Evolutionary conservation across 2,888 invertebrate genomes (phyloP), one percentile per base, ranked within the genome.

Genomic region (Amphiduros pacificus): DNA sequence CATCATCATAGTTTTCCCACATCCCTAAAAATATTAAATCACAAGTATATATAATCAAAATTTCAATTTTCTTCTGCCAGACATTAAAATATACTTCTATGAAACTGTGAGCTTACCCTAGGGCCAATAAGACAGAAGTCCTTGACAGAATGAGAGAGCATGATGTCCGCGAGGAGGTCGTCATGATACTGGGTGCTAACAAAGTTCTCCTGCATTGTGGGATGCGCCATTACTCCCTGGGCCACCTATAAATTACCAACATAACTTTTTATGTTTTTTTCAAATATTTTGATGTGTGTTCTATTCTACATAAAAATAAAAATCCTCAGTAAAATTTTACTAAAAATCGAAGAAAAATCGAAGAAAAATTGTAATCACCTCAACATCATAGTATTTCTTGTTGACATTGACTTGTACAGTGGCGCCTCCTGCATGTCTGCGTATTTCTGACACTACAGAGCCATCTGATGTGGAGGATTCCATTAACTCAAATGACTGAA

Each of bases 101-200:
- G 36, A 11, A 17, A 11, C 17, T 36, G 17, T 11, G 17, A 14
- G 57, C 68, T 55, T 68, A 80, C 80, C 76, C 90, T 89, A 63
- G 92, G 89, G 53, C 96, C 93, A 72, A 97, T 86, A 31, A 97
- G 82, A 82, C 95, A 95, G 73, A 94, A 89, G 84, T 97, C 96
- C 1, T 89, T 88, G 1, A 89, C 88, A 63, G 88, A 85, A 78
- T 92, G 91, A 62, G 91, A 91, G 78, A 92, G 86, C 40, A 93
- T 77, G 84, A 96, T 85, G 67, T 91, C 89, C 51, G 90, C 87
- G 55, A 97, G 80, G 49, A 94, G 81, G 61, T 87, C 85, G 68
- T 91, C 90, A 80, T 95, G 95, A 76, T 92, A 91, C 20, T 86
- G 85, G 0, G 93, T 92, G 73, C 89, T 87, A 2, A 95, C 83